phyloP scores from a whole-genome alignment of 2,797 vertebrate genomes.

The Vespertilio murinus region DNA sequence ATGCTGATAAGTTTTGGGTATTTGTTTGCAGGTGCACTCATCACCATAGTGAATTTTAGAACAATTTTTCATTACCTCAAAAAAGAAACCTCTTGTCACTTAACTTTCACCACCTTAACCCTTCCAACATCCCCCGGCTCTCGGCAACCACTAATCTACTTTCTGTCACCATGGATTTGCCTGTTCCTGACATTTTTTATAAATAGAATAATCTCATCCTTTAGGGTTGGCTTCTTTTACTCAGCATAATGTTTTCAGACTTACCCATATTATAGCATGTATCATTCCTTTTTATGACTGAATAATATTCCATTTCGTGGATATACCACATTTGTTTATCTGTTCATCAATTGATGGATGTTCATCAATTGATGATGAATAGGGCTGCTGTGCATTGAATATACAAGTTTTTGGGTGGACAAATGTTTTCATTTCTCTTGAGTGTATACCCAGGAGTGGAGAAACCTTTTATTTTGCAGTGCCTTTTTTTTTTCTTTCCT shows the following conservation, averaged over 20 bases:
- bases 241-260: background rate
- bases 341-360: background rate
- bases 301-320: constrained; percentile 24
- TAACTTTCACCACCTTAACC: background rate
- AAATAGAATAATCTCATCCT: background rate
- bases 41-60: background rate
- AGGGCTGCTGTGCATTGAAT: background rate
- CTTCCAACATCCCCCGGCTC: background rate
- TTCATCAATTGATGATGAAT: background rate
- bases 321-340: background rate
- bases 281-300: background rate
- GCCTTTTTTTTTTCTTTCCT: background rate
- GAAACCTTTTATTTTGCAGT: background rate
- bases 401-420: background rate
- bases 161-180: background rate
- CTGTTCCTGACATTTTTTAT: background rate
- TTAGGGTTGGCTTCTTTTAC: background rate
- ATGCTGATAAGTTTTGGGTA: background rate
- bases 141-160: background rate
- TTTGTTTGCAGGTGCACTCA: background rate
- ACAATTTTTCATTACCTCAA: background rate
- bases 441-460: background rate
- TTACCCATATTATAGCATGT: background rate
- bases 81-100: background rate
- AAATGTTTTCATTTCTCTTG: constrained; percentile 4